These are phyloP conservation scores for Barbus barbus DNA, from an alignment of 2,113 vertebrate species.

Conservation along the genomic window DNA sequence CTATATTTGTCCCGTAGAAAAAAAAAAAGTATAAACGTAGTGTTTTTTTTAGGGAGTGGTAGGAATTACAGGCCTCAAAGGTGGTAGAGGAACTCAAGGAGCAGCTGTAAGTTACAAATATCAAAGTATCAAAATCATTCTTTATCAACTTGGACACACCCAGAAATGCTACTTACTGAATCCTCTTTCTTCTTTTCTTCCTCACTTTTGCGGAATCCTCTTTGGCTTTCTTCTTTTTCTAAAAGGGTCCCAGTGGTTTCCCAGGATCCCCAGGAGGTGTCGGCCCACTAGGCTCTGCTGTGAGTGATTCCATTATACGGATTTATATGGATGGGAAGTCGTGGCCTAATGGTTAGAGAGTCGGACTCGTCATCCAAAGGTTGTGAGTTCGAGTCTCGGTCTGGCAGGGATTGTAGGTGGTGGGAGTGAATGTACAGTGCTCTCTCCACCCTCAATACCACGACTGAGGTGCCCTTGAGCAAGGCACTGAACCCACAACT, in stretches of 20 bases:
- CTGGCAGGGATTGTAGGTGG: no score
- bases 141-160: background rate
- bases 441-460: no score
- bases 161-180: background rate
- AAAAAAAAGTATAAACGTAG: constrained; percentile 4
- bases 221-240: background rate
- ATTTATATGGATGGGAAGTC: background rate
- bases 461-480: no score
- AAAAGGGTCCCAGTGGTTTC: constrained; percentile 89
- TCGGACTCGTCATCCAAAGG: no score
- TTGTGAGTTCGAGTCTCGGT: no score
- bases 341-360: no score
- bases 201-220: background rate
- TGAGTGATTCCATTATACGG: constrained; percentile 73
- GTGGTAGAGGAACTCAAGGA: constrained; percentile 92
- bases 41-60: constrained; percentile 79
- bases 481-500: no score
- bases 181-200: background rate
- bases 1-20: no score
- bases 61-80: constrained; percentile 92
- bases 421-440: no score
- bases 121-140: background rate
- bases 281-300: constrained; percentile 84
- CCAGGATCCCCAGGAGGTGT: constrained; percentile 93
- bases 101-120: constrained; percentile 80